A percentile compares a stretch with the other conserved stretches of the same genome.
phyloP scores from a whole-genome alignment of 2,888 invertebrate genomes.

The Aethes cnicana region DNA sequence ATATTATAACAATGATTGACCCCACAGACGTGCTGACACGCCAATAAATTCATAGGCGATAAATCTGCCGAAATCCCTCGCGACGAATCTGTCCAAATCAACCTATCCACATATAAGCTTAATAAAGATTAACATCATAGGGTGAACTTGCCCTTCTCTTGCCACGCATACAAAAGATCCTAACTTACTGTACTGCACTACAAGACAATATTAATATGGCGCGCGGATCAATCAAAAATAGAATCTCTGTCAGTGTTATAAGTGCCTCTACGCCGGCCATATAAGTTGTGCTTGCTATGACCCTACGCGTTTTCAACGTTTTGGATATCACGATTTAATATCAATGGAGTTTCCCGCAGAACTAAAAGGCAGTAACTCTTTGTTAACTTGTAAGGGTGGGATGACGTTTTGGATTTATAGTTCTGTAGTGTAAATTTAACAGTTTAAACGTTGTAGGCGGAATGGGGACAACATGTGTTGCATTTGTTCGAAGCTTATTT shows the following conservation, averaged over 20 bases:
- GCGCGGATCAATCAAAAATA: background rate
- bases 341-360: too few species aligned
- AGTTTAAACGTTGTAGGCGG: constrained; percentile 44
- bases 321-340: too few species aligned
- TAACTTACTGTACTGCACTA: constrained; percentile 33
- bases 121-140: constrained; percentile 71
- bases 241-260: too few species aligned
- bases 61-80: constrained; percentile 47
- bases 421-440: constrained; percentile 43
- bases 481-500: constrained; percentile 44
- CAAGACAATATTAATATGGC: background rate
- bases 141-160: constrained; percentile 46
- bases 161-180: constrained; percentile 39
- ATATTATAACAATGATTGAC: constrained; percentile 30
- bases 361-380: constrained; percentile 41
- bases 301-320: too few species aligned
- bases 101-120: constrained; percentile 64
- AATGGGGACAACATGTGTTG: constrained; percentile 44
- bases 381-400: constrained; percentile 5
- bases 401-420: constrained; percentile 21
- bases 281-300: too few species aligned
- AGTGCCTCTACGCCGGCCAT: too few species aligned
- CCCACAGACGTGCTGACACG: constrained; percentile 15
- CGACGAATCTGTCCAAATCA: constrained; percentile 62
- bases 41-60: constrained; percentile 41